phyloP scores from a whole-genome alignment of 2,113 vertebrate species.

The Alligator sinensis region DNA sequence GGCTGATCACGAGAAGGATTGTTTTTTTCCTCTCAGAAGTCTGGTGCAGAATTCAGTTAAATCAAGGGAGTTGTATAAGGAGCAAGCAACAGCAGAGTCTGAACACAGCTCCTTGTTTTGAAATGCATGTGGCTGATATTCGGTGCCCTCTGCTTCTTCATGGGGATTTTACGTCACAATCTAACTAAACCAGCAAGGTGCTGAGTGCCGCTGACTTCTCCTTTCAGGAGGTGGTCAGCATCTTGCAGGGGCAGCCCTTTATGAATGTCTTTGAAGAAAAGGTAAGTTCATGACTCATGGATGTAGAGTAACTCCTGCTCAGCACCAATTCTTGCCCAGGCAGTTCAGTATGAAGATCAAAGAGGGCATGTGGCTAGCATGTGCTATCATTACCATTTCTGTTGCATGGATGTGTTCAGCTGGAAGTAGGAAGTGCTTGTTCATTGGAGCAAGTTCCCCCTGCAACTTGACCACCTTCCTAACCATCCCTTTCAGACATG shows the following conservation, averaged over 20 bases:
- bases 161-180: background rate
- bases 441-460: fast-evolving
- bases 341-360: background rate
- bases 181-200: background rate
- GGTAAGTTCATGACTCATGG: background rate
- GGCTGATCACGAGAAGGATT: background rate
- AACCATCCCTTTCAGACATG: background rate
- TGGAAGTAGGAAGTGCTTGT: background rate
- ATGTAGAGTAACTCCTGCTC: background rate
- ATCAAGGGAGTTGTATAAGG: background rate
- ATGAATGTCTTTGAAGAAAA: background rate
- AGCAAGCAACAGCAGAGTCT: background rate
- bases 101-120: background rate
- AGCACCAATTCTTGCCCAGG: background rate
- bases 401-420: background rate
- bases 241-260: background rate
- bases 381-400: background rate
- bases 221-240: background rate
- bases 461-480: background rate
- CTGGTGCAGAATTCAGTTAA: background rate
- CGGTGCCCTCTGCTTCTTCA: background rate
- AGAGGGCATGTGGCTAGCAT: background rate
- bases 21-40: background rate
- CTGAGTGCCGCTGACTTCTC: background rate
- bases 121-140: background rate